Evolutionary conservation across 2,797 vertebrate species (phyloP).

Genomic region (Acropternis orthonyx): DNA sequence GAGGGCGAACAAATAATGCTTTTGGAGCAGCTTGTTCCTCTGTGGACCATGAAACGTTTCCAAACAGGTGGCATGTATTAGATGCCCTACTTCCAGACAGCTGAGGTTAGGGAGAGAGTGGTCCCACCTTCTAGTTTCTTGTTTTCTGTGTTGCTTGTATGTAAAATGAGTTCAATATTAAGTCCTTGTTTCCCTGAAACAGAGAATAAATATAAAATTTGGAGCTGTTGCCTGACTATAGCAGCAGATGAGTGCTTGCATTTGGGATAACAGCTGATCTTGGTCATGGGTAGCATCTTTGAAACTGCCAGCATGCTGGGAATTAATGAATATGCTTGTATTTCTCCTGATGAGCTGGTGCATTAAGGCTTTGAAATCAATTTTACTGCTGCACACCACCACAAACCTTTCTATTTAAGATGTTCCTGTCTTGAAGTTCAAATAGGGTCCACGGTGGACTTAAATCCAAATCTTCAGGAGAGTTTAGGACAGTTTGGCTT

Average conservation of each 20-base stretch:
- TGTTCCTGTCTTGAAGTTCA: constrained; percentile 19
- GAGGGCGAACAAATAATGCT: background rate
- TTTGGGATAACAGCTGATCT: background rate
- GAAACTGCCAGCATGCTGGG: background rate
- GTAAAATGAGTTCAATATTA: background rate
- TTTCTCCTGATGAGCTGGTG: background rate
- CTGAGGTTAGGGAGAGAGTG: background rate
- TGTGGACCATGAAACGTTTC: background rate
- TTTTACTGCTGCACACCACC: background rate
- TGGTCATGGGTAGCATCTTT: background rate
- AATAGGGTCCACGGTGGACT: background rate
- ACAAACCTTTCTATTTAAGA: constrained; percentile 2
- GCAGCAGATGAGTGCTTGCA: background rate
- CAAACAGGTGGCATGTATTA: background rate
- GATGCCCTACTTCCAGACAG: background rate
- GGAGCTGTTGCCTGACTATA: background rate
- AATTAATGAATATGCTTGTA: background rate
- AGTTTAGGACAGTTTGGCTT: constrained; percentile 2
- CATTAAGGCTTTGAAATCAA: background rate
- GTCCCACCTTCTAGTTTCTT: background rate
- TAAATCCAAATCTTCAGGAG: constrained; percentile 4
- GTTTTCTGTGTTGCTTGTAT: background rate
- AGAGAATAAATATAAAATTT: background rate
- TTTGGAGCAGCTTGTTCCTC: background rate
- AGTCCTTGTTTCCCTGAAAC: background rate